phyloP scores from a whole-genome alignment of 2,113 vertebrate species.

The Pachycephala philippinensis region DNA sequence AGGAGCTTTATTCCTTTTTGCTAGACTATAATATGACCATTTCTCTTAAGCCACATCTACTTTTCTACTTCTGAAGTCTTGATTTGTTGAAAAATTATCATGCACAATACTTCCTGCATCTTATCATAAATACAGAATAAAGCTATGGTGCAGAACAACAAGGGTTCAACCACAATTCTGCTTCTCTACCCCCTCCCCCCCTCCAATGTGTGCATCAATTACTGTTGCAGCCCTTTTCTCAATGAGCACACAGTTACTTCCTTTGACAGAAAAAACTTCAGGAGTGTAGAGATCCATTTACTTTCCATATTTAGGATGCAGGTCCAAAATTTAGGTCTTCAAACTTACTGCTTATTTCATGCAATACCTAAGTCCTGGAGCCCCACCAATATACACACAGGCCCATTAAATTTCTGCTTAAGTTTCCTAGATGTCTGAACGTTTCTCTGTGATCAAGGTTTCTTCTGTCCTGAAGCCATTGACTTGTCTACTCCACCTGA shows the following conservation, averaged over 20 bases:
- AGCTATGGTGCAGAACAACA: neutral
- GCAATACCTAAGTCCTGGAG: neutral
- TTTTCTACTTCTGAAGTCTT: neutral
- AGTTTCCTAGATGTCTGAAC: neutral
- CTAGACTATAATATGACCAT: neutral
- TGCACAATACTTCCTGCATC: neutral
- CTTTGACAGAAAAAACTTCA: neutral
- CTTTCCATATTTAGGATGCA: neutral
- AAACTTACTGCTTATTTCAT: neutral
- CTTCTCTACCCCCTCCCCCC: accelerated
- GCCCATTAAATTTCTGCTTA: neutral
- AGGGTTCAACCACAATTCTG: neutral
- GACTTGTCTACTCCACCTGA: neutral
- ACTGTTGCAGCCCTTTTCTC: neutral
- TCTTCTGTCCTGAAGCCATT: neutral
- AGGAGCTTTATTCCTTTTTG: neutral
- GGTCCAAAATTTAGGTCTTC: neutral
- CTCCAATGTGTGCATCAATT: neutral
- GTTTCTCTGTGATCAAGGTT: neutral
- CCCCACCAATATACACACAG: neutral
- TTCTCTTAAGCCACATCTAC: neutral
- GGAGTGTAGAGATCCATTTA: neutral
- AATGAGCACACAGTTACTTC: neutral
- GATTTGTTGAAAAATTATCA: neutral
- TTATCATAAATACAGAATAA: neutral